Conservation (phyloP, 2,797 vertebrate genomes). For the Paguma larvata region DNA sequence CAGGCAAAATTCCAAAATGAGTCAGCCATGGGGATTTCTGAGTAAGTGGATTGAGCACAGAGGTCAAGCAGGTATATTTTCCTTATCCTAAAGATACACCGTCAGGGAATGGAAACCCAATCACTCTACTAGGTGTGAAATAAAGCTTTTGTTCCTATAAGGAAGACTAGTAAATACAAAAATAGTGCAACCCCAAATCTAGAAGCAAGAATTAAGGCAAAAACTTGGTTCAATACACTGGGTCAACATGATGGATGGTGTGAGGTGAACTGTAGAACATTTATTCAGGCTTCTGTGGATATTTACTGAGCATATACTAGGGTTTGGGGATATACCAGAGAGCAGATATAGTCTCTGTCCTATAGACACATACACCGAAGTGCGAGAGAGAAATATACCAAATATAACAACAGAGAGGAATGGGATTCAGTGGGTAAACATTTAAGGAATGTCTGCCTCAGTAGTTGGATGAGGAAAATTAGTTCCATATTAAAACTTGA, state of each 20-base stretch:
- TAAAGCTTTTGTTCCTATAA: neutral
- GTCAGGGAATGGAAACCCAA: neutral
- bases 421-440: neutral
- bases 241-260: neutral
- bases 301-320: neutral
- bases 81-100: neutral
- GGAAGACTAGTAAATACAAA: neutral
- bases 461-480: neutral
- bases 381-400: neutral
- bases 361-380: neutral
- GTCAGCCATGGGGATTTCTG: neutral
- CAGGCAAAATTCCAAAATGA: neutral
- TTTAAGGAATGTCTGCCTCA: neutral
- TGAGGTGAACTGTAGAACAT: neutral
- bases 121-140: neutral
- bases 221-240: neutral
- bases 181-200: neutral
- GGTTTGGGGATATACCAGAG: neutral
- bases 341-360: neutral
- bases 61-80: neutral
- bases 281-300: neutral
- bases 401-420: neutral
- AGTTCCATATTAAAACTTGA: neutral
- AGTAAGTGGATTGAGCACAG: neutral
- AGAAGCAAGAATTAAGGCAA: neutral